phyloP scores from a whole-genome alignment of 1,140 invertebrate species.

The Solenopsis fugax region DNA sequence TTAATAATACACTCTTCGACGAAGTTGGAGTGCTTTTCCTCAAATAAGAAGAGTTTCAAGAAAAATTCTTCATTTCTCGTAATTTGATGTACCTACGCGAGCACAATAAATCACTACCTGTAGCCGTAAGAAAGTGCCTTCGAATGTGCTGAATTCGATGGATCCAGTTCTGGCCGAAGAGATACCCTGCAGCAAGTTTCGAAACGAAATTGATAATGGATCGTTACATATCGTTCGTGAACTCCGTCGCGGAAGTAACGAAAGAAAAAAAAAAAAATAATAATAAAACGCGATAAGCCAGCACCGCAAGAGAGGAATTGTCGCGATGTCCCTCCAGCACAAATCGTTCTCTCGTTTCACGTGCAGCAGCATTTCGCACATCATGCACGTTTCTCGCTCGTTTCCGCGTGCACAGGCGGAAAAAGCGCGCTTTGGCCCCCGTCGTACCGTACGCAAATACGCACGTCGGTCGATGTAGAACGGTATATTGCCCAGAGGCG shows the following conservation, averaged over 20 bases:
- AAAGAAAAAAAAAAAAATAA: not conserved
- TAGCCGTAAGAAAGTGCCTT: not conserved
- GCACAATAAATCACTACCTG: not conserved
- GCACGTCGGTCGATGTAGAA: constrained; percentile 66
- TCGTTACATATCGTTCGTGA: constrained; percentile 1
- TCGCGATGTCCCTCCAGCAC: not conserved
- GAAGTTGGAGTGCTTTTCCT: not conserved
- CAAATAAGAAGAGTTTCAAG: not conserved
- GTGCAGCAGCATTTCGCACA: not conserved
- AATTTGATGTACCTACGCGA: not conserved
- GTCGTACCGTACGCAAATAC: constrained; percentile 61
- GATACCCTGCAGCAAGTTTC: too few species aligned
- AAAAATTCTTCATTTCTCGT: not conserved
- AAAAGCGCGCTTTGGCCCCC: constrained; percentile 42
- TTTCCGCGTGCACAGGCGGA: not conserved
- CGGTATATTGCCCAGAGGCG: constrained; percentile 64
- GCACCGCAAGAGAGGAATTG: not conserved
- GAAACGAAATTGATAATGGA: constrained; percentile 17
- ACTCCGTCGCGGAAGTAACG: not conserved
- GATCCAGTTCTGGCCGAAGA: not conserved
- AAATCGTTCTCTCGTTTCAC: not conserved
- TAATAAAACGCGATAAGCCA: not conserved
- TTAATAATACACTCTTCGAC: not conserved
- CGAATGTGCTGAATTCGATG: not conserved
- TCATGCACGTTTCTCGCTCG: constrained; percentile 1